Evolutionary conservation across 2,797 vertebrate genomes (phyloP).

Genomic region (Gallirallus australis): DNA sequence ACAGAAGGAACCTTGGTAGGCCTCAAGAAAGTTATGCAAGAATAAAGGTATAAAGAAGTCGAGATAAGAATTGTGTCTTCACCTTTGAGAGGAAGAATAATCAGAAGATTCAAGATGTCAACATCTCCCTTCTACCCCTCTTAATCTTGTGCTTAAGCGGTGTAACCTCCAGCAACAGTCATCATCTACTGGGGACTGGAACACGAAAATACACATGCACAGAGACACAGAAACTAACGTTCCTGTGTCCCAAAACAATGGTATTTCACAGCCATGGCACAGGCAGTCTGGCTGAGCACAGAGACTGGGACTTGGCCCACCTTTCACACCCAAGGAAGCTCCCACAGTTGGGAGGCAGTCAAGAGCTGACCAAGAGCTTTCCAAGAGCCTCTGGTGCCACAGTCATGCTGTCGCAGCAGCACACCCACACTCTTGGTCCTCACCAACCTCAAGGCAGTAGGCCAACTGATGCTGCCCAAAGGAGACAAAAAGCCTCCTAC

Average conservation of each 20-base stretch:
- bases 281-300: rapidly evolving
- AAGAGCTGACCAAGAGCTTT: not conserved
- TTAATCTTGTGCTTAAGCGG: not conserved
- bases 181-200: not conserved
- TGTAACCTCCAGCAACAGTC: not conserved
- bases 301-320: not conserved
- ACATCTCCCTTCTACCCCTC: not conserved
- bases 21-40: not conserved
- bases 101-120: not conserved
- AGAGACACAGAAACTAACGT: not conserved
- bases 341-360: rapidly evolving
- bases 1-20: not conserved
- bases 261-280: not conserved
- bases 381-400: rapidly evolving
- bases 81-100: not conserved
- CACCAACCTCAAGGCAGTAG: not conserved
- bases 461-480: not conserved
- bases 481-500: not conserved
- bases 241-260: not conserved
- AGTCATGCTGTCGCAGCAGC: not conserved
- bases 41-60: slow-evolving; percentile 23
- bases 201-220: not conserved
- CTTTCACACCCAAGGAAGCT: not conserved
- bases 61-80: not conserved
- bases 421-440: not conserved